A percentile compares a stretch with the other conserved stretches of the same genome.
phyloP scores from a whole-genome alignment of 2,113 vertebrate genomes.

The Gobio gobio region DNA sequence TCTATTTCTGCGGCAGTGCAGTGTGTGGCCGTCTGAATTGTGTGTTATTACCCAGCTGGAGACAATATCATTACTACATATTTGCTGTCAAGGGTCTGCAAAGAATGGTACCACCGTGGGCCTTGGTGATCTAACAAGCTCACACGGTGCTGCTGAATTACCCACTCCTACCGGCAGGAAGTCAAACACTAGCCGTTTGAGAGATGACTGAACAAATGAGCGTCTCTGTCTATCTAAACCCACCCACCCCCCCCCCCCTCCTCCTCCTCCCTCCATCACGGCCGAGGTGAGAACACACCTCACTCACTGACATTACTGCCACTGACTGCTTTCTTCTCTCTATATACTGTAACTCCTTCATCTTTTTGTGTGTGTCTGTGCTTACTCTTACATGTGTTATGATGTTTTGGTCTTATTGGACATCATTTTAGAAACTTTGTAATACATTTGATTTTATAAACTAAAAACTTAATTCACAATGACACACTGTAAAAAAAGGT shows the following conservation, averaged over 20 bases:
- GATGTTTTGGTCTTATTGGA: neutral
- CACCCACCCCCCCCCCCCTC: slow-evolving; percentile 43
- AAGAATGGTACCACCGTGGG: slow-evolving; percentile 82
- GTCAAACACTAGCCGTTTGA: slow-evolving; percentile 82
- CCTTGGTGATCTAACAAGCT: slow-evolving; percentile 84
- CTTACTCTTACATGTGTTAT: neutral
- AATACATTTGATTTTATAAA: no score
- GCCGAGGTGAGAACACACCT: slow-evolving; percentile 36
- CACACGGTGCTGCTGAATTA: slow-evolving; percentile 82
- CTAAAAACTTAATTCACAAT: no score
- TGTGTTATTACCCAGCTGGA: slow-evolving; percentile 87
- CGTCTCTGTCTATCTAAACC: slow-evolving; percentile 35
- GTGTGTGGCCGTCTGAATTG: slow-evolving; percentile 82
- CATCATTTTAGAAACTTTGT: no score
- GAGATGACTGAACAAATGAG: slow-evolving; percentile 77
- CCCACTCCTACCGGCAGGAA: slow-evolving; percentile 81
- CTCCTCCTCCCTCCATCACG: no score
- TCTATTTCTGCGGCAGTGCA: slow-evolving; percentile 74
- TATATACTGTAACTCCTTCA: neutral
- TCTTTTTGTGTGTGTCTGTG: no score
- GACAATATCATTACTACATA: slow-evolving; percentile 88
- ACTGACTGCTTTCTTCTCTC: slow-evolving; percentile 1
- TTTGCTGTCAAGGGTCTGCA: slow-evolving; percentile 86
- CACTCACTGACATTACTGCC: slow-evolving; percentile 8
- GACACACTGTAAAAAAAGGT: no score